Base-by-base conservation (phyloP, 2,113 vertebrate genomes). In the Cyphomyrus discorhynchus region DNA sequence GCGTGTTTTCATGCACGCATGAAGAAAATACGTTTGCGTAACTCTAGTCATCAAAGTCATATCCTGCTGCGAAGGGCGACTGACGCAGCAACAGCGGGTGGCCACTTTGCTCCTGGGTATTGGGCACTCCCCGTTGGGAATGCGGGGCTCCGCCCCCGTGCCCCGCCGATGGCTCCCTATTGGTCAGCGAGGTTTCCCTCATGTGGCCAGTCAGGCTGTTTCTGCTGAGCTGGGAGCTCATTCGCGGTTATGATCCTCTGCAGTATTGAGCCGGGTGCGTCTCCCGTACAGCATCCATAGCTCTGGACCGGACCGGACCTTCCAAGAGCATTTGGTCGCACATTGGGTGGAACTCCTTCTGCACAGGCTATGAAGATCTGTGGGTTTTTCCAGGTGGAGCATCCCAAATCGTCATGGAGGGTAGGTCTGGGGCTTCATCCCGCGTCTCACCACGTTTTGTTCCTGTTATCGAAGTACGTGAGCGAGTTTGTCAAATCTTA, bases 341-440 rank as follows among this genome's bases (percentile, higher is more conserved):
- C 91, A 91, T 85, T 52, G 10, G 88, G 91, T 92, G 91, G 56
- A 90, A 91, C 21, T 89, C 92, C 87, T 47, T 53, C 88, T 70
- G 11, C 89, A 92, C 92, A 94, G 93, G 94, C 93, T 88, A 99
- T 98, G 98, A 97, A 95, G 89, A 93, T 95, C 77, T 95, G 96
- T 92, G 97, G 96, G 92, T 92, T 97, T 91, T 97, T 97, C 84
- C 92, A 97, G 92, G 94, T 97, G 94, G 96, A 96, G 94, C 97
- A 91, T 91, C 80, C 96, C 0, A 96, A 96, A 93, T 95, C 93
- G 87, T 90, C 98, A 46, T 98, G 97, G 96, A 96, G 92, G 96
- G 98, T 99, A 95, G 98, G 98, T 97, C 91, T 80, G 45, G 21
- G 85, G 85, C n/a, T 53, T 56, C 24, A 31, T 3, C 50, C 70